A percentile compares a stretch with the other conserved stretches of the same genome.
phyloP scores from a whole-genome alignment of 2,113 vertebrate genomes.

The Limnothrissa miodon region DNA sequence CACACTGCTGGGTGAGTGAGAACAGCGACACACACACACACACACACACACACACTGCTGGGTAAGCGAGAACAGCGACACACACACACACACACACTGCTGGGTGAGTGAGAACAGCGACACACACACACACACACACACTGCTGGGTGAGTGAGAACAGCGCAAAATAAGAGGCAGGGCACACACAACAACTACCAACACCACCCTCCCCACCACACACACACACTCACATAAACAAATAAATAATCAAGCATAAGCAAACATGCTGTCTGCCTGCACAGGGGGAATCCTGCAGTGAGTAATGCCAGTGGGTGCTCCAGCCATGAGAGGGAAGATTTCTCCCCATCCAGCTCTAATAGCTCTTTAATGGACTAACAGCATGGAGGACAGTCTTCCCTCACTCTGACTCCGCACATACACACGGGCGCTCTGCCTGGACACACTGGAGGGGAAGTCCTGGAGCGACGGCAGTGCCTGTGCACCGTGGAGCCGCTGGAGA shows the following conservation, averaged over 20 bases:
- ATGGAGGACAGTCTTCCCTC: constrained; percentile 22
- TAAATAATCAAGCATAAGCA: background rate
- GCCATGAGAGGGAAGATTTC: constrained; percentile 22
- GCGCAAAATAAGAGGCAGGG: background rate
- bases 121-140: background rate
- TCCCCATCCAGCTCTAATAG: constrained; percentile 7
- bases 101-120: too few relatives aligned
- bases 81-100: background rate
- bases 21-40: too few relatives aligned
- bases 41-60: background rate
- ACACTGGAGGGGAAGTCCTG: background rate
- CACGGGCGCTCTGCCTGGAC: background rate
- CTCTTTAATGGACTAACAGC: constrained; percentile 34
- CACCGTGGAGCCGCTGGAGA: background rate
- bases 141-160: background rate
- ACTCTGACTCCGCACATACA: constrained; percentile 1
- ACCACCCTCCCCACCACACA: background rate
- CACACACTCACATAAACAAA: background rate
- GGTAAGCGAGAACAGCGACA: too few relatives aligned
- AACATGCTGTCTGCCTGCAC: constrained; percentile 6
- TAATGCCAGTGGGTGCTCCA: background rate
- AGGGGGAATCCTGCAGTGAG: constrained; percentile 21
- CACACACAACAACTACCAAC: background rate
- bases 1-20: background rate
- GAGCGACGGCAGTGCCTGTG: background rate